phyloP scores from a whole-genome alignment of 2,888 invertebrate genomes.

The Drosophila hawaiiensis region DNA sequence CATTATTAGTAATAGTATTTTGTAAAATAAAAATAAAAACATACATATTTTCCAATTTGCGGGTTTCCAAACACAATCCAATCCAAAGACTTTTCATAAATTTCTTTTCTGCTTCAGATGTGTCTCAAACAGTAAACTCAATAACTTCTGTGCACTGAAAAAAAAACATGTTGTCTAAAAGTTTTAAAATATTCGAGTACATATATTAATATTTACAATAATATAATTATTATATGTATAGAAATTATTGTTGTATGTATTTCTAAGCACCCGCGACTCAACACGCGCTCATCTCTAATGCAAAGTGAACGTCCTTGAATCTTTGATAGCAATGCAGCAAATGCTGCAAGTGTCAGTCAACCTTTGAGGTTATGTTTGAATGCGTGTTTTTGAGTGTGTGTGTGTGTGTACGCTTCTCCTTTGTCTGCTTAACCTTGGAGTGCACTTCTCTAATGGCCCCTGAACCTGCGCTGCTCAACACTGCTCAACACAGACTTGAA shows the following conservation, averaged over 20 bases:
- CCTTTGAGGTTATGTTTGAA: conserved; percentile 21
- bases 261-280: neutral
- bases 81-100: neutral
- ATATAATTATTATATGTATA: neutral
- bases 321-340: conserved; percentile 2
- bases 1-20: neutral
- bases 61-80: neutral
- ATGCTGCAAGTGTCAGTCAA: conserved; percentile 21
- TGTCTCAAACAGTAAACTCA: neutral
- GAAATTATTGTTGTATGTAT: too few species aligned
- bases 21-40: neutral
- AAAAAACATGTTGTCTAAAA: neutral
- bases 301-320: conserved; percentile 18
- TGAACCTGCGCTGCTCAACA: conserved; percentile 10
- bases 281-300: conserved; percentile 4
- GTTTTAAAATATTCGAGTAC: neutral
- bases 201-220: neutral
- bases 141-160: neutral
- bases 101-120: neutral
- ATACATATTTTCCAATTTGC: neutral
- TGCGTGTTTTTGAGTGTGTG: neutral
- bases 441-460: conserved; percentile 56
- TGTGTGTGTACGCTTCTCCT: too few species aligned
- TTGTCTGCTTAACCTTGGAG: conserved; percentile 36
- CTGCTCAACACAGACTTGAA: conserved; percentile 5